Conservation (phyloP, 2,888 invertebrate species). For the Osmoderma eremita region DNA sequence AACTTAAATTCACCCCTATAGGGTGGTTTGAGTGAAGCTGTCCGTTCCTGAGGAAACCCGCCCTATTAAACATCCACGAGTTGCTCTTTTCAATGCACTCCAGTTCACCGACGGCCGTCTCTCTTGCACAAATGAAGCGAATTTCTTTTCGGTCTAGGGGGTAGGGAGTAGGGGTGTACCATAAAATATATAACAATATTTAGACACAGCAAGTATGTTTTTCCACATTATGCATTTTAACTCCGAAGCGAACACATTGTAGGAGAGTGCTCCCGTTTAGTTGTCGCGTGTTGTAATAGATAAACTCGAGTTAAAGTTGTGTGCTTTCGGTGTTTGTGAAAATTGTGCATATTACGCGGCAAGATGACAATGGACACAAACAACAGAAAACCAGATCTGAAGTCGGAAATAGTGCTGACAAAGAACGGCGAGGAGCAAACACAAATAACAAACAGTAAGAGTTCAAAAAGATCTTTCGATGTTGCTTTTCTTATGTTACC, state of each 20-base stretch:
- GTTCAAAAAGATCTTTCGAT: conserved; percentile 83
- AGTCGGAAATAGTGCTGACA: conserved; percentile 63
- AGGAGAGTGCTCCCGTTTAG: conserved; percentile 34
- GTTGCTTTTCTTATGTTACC: conserved; percentile 91
- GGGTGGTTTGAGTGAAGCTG: conserved; percentile 58
- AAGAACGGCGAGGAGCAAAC: conserved; percentile 54
- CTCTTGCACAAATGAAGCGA: conserved; percentile 47
- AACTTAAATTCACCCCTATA: conserved; percentile 64
- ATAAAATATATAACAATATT: conserved; percentile 63
- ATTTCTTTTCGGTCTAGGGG: conserved; percentile 46
- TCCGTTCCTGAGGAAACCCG: conserved; percentile 48
- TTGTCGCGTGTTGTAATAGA: conserved; percentile 34
- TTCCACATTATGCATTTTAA: conserved; percentile 62
- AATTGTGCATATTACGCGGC: conserved; percentile 40
- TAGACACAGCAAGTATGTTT: conserved; percentile 62
- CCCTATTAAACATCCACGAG: conserved; percentile 45
- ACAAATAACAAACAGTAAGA: conserved; percentile 65
- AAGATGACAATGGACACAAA: conserved; percentile 77
- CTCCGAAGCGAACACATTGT: conserved; percentile 56
- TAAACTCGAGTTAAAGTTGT: conserved; percentile 34
- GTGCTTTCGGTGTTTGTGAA: conserved; percentile 43
- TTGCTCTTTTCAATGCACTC: conserved; percentile 47
- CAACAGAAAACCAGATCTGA: conserved; percentile 60
- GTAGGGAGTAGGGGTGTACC: conserved; percentile 55
- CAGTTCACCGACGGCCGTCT: conserved; percentile 46